Percentiles rank a stretch among this genome's conserved stretches.
phyloP scores from a whole-genome alignment of 2,888 invertebrate genomes.

The Sinodicranocentrus sp. region DNA sequence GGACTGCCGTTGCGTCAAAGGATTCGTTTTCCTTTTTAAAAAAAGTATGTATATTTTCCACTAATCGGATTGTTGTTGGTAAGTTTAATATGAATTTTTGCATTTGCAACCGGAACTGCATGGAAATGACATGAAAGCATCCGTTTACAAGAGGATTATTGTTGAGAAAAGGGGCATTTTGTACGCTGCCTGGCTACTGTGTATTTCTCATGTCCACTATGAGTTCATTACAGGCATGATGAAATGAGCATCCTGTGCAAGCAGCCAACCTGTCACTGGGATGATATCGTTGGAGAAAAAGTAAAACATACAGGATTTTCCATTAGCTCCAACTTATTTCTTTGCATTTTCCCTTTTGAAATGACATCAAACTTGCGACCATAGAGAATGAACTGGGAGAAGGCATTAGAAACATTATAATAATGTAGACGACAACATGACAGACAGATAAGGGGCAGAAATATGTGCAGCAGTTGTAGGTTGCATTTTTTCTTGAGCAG shows the following conservation, averaged over 20 bases:
- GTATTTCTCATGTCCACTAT: constrained; percentile 46
- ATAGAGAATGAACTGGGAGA: too few relatives aligned
- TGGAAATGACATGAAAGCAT: constrained; percentile 53
- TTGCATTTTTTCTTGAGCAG: not conserved
- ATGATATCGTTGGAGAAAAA: too few relatives aligned
- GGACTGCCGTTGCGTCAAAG: not conserved
- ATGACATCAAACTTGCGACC: not conserved
- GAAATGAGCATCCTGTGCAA: constrained; percentile 53
- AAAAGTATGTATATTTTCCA: too few relatives aligned
- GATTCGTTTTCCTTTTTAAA: too few relatives aligned
- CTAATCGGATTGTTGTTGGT: too few relatives aligned
- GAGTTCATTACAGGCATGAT: constrained; percentile 58
- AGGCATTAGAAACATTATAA: constrained; percentile 39
- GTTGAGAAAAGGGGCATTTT: not conserved
- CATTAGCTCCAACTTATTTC: constrained; percentile 24
- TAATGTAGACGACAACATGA: constrained; percentile 47
- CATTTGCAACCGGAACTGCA: too few relatives aligned
- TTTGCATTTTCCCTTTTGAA: not conserved
- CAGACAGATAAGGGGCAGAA: constrained; percentile 8
- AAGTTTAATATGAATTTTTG: too few relatives aligned
- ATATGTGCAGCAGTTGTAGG: too few relatives aligned
- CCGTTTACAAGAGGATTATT: constrained; percentile 22
- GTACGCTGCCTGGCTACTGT: not conserved
- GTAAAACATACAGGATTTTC: constrained; percentile 46
- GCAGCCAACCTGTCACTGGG: constrained; percentile 44